phyloP scores from a whole-genome alignment of 92 coral and sea anemone species.

The Meandrina meandrites region DNA sequence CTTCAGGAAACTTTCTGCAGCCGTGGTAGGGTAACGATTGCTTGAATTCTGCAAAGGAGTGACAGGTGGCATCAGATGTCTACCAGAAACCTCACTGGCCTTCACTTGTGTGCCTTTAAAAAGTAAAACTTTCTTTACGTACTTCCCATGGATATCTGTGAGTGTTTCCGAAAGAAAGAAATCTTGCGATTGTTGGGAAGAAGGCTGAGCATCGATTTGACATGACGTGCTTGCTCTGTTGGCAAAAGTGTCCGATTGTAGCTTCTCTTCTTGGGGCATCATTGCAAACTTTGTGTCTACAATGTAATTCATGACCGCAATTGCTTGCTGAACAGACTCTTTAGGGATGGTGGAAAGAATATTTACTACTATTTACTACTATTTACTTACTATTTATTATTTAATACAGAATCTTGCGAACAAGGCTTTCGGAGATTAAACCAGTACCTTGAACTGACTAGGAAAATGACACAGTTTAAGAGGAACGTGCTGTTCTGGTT shows the following conservation, averaged over 20 bases:
- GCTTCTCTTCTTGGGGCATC: conserved; percentile 28
- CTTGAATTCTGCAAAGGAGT: conserved; percentile 24
- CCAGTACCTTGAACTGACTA: too few species aligned
- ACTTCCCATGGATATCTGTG: conserved; percentile 47
- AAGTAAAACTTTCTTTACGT: conserved; percentile 32
- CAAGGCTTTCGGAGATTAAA: too few species aligned
- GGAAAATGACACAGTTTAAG: too few species aligned
- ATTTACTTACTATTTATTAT: too few species aligned
- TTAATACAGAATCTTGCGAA: too few species aligned
- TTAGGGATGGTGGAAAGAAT: conserved; percentile 5
- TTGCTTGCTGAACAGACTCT: conserved; percentile 3
- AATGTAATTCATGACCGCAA: conserved; percentile 25
- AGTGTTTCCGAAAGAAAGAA: too few species aligned
- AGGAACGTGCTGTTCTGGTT: neutral
- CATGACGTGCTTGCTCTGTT: too few species aligned
- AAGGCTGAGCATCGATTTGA: too few species aligned
- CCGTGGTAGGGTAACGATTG: conserved; percentile 26
- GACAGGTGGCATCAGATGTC: conserved; percentile 44
- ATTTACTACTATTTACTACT: too few species aligned
- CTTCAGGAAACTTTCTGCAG: conserved; percentile 36
- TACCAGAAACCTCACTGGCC: conserved; percentile 58
- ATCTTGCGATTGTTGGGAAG: too few species aligned
- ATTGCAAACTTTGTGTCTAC: conserved; percentile 39
- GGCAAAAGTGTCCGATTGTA: too few species aligned
- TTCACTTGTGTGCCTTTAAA: conserved; percentile 22